Evolutionary conservation across 2,888 invertebrate genomes (phyloP).

Genomic region (Dexiosoma caninum): DNA sequence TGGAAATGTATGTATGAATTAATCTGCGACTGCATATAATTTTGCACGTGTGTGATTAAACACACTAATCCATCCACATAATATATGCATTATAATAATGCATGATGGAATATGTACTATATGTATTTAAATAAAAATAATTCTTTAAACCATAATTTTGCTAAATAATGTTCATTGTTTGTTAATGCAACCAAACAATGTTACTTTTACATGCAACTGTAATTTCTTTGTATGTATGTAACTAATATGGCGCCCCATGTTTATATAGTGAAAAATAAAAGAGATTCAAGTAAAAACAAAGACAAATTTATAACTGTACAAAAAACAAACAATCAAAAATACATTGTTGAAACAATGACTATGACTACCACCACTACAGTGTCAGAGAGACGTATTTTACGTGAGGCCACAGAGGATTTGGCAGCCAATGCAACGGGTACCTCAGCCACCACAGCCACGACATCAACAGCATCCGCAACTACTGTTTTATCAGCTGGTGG

Average conservation of each 20-base stretch:
- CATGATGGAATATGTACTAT: neutral
- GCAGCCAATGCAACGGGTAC: conserved; percentile 47
- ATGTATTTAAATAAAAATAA: neutral
- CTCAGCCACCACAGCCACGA: conserved; percentile 40
- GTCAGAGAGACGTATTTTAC: conserved; percentile 82
- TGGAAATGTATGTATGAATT: neutral
- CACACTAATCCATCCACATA: neutral
- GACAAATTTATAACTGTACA: conserved; percentile 67
- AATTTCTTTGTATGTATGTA: conserved; percentile 27
- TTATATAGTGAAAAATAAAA: conserved; percentile 53
- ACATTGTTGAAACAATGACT: conserved; percentile 83
- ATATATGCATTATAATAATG: neutral
- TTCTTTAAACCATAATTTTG: neutral
- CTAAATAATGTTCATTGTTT: neutral
- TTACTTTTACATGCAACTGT: conserved; percentile 25
- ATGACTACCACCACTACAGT: conserved; percentile 81
- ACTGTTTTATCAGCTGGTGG: conserved; percentile 41
- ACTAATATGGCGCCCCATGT: conserved; percentile 51
- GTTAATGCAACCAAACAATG: neutral
- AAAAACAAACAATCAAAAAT: conserved; percentile 73
- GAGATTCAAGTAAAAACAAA: conserved; percentile 53
- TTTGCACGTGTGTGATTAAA: conserved; percentile 3
- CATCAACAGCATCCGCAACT: conserved; percentile 37
- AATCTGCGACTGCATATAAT: neutral
- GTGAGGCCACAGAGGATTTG: conserved; percentile 75